Conservation (phyloP, 2,797 vertebrate genomes). For the Acanthurus leucopareius region DNA sequence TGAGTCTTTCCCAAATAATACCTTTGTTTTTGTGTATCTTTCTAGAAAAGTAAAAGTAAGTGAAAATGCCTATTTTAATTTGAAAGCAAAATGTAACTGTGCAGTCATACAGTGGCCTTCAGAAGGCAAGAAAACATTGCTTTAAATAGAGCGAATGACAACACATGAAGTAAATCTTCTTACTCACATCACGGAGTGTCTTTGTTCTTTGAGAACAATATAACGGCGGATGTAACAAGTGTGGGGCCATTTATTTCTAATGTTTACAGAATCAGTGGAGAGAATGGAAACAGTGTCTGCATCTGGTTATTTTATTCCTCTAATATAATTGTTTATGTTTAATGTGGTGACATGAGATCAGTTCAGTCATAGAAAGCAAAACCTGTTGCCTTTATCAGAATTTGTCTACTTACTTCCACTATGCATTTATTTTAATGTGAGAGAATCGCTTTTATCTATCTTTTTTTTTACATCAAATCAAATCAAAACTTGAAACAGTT, state of each 20-base stretch:
- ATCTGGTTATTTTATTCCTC: not conserved
- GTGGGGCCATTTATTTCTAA: no score
- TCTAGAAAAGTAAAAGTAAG: not conserved
- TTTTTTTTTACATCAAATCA: not conserved
- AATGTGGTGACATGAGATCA: not conserved
- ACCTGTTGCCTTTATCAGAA: not conserved
- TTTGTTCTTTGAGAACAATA: no score
- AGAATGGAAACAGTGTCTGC: no score
- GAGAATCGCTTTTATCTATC: not conserved
- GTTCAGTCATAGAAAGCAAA: not conserved
- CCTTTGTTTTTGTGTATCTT: not conserved
- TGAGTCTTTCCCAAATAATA: not conserved
- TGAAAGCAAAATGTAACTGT: not conserved
- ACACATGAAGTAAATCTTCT: no score
- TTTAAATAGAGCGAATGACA: not conserved
- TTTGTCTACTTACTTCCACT: not conserved
- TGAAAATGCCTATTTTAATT: not conserved
- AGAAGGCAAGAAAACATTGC: not conserved
- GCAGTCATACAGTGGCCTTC: not conserved
- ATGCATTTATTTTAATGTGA: not conserved
- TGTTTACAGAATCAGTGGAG: not conserved
- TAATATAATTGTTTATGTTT: not conserved
- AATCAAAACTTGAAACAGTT: not conserved
- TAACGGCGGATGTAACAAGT: no score
- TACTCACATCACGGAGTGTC: no score